Base-by-base conservation (phyloP, 1,140 invertebrate species). In the Drosophila simulans region DNA sequence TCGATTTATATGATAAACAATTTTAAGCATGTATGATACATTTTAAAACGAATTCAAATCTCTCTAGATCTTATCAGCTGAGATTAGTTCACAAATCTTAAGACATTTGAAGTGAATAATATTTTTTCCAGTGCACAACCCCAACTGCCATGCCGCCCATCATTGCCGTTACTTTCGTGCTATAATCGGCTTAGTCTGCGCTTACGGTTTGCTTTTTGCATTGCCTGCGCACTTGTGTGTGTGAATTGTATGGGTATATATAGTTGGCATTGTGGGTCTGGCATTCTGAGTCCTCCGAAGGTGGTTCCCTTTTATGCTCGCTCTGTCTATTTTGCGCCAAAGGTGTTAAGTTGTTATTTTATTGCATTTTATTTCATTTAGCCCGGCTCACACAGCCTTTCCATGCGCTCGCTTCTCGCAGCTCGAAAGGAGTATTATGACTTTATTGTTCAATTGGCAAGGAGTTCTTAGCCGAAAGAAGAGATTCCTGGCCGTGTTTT, bases 101-200 rank as follows among this genome's bases (percentile, higher is more conserved):
- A 31, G 27, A 31, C 27, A 31, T 10, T 37, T 13, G 11, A 13
- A 37, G 35, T 37, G 0, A 13, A 12, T 17, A 1, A 0, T 0
- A 5, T 13, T 34, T 42, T 4, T 60, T 17, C 8, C 20, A 40
- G 51, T 76, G 57, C 45, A 10, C 25, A n/a, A 43, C 15, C 51
- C 65, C 37, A 5, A 27, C 45, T 31, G 40, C 35, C 35, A 10
- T 13, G 20, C 39, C 66, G 10, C 56, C 62, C 60, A 83, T 60
- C 64, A 69, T 68, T 84, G 74, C 49, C 77, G 72, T 84, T 83
- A 83, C 76, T 76, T 89, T 88, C 84, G 62, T 76, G 79, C 77
- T 89, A 83, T 88, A 88, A 88, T 88, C 83, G 83, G 83, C 84
- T 88, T 88, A 88, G 83, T 89, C 84, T 88, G 78, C 76, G 83